Base-by-base conservation (phyloP, 2,113 vertebrate species). In the Anolis sagrei region DNA sequence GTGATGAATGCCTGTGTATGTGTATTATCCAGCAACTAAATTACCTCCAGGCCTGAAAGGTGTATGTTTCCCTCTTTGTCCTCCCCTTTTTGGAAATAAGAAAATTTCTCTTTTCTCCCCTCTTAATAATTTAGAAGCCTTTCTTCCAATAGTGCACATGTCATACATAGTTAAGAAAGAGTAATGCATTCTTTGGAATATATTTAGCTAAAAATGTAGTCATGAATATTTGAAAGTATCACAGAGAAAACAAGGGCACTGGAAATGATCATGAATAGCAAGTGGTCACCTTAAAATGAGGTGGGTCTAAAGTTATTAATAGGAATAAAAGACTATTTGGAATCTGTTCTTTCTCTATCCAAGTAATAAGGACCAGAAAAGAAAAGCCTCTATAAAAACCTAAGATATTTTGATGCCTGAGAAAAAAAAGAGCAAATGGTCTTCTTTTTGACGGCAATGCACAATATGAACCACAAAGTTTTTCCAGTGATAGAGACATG, bases 211-310 rank as follows among this genome's bases (percentile, higher is more conserved):
- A 61, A 76, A 79, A 62, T 34, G 69, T 7, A 54, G 70, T 84
- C 58, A 84, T 75, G n/a, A 79, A 84, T 88, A 79, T 64, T 68
- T 79, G 58, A 88, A 88, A 54, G 21, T 83, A 34, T 49, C 23
- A 29, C 54, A 87, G 9, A 54, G 68, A 74, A 68, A 86, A 79
- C 81, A 84, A 44, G 68, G 76, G 72, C 69, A 83, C 25, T 4
- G 51, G 58, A 68, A 76, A 62, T 23, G 79, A 79, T 2, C 3
- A 6, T 76, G n/a, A 27, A 79, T 4, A n/a, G 61, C 7, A 61
- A 32, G n/a, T 51, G 49, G 62, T 34, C 44, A 13, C 7, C 16
- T n/a, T 7, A 27, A n/a, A 8, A 29, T 25, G 58, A 58, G n/a
- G 39, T 61, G 66, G n/a, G 44, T 49, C 54, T 48, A 19, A 69